phyloP scores from a whole-genome alignment of 2,888 invertebrate genomes.

The Sycophila texana region DNA sequence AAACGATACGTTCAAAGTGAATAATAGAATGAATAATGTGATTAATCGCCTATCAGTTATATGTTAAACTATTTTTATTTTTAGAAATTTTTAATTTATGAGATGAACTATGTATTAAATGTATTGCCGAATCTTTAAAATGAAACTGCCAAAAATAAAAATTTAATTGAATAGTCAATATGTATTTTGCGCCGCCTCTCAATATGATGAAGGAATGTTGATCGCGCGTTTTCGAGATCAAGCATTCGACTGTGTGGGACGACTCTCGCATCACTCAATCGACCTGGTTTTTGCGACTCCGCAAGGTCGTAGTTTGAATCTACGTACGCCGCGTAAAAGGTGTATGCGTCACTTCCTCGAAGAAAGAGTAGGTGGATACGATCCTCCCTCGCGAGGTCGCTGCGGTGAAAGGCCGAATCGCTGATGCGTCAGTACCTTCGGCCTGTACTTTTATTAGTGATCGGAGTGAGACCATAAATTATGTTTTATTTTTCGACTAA shows the following conservation, averaged over 20 bases:
- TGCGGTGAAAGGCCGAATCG: constrained; percentile 41
- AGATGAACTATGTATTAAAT: too few relatives aligned
- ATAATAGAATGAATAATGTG: too few relatives aligned
- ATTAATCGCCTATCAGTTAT: too few relatives aligned
- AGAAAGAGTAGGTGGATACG: constrained; percentile 40
- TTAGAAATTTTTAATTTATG: too few relatives aligned
- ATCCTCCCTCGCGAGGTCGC: constrained; percentile 31
- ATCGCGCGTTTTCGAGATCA: background rate
- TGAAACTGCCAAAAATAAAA: too few relatives aligned
- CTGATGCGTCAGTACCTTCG: constrained; percentile 1
- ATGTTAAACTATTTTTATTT: too few relatives aligned
- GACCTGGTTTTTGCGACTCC: constrained; percentile 45
- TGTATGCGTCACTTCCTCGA: constrained; percentile 49
- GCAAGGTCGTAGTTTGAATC: constrained; percentile 34
- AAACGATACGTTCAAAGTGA: too few relatives aligned
- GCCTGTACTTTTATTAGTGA: constrained; percentile 7
- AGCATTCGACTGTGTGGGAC: constrained; percentile 14
- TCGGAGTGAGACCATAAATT: constrained; percentile 20
- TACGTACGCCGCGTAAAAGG: constrained; percentile 8
- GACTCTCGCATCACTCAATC: background rate
- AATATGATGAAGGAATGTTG: too few relatives aligned
- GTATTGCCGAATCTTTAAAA: too few relatives aligned
- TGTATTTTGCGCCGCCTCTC: too few relatives aligned
- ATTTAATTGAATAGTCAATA: too few relatives aligned
- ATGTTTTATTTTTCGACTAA: constrained; percentile 13